Base-by-base conservation (phyloP, 64 coral and sea anemone genomes). In the Pocillopora damicornis region DNA sequence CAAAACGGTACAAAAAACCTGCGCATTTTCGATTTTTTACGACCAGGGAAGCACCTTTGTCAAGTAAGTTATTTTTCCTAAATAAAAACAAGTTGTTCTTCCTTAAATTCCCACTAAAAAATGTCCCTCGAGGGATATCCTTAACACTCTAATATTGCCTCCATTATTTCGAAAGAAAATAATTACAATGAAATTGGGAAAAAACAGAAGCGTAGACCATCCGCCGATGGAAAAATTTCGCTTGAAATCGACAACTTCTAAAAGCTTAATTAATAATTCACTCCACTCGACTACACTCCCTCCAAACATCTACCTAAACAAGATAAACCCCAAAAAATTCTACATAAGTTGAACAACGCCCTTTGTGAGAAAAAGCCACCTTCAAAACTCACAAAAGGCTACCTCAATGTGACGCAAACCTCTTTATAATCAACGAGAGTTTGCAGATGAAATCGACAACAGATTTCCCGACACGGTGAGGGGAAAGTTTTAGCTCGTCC, bases 191-290 rank as follows among this genome's bases (percentile, higher is more conserved):
- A 20, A 56, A 57, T 72, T 23, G 56, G 63, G 11, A 72, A 15
- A 23, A 72, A 13, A 14, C 26, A 38, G 58, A 85, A 73, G 64
- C 11, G 35, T 85, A 15, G 18, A 85, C 35, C 37, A 36, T 73
- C 18, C 4, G 72, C 37, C 22, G 16, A 20, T 13, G 64, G 37
- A 51, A 58, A 71, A 42, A 85, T 72, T 71, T 35, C 37, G 64
- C 65, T 85, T 85, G 65, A 85, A 85, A 85, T 85, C 81, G 81
- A 85, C 81, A 72, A 72, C 81, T 72, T 85, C 56, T 85, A 85
- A 72, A 85, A 72, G 37, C 64, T 85, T 85, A 85, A 85, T 85
- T 85, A 85, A 85, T 85, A 85, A 85, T 85, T 85, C 81, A 85
- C 81, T 73, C 64, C 65, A 85, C 65, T 85, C 81, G 38, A 85